These are phyloP conservation scores for Onchidella celtica DNA, from an alignment of 2,888 invertebrate species.

Conservation along the genomic window DNA sequence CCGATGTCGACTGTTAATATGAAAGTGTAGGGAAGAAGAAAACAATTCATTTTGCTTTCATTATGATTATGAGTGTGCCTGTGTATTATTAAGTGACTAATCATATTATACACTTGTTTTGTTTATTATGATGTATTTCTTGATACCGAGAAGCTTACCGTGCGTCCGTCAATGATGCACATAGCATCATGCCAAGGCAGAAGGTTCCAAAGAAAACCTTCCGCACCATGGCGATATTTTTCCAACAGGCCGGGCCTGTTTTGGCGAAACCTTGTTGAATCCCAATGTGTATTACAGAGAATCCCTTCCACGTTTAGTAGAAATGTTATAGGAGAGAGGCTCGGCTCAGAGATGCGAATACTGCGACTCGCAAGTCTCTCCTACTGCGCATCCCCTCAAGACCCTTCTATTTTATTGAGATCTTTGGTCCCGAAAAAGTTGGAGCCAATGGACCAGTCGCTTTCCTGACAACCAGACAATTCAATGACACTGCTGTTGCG, in stretches of 20 bases:
- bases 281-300: neutral
- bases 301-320: neutral
- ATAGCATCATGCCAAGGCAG: constrained; percentile 31
- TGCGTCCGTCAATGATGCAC: constrained; percentile 14
- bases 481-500: neutral
- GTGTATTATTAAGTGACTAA: too few relatives aligned
- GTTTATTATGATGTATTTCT: too few relatives aligned
- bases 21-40: too few relatives aligned
- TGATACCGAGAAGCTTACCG: constrained; percentile 27
- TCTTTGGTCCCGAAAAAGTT: neutral
- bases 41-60: too few relatives aligned
- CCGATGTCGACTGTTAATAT: too few relatives aligned
- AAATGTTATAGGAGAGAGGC: neutral
- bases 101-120: too few relatives aligned
- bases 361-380: constrained; percentile 2
- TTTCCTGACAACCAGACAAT: neutral
- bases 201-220: constrained; percentile 11
- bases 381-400: neutral
- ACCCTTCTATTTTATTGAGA: neutral
- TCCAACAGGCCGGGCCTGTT: neutral
- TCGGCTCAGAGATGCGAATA: neutral
- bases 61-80: too few relatives aligned
- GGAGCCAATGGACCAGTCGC: neutral
- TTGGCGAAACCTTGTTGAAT: neutral
- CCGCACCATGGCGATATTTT: constrained; percentile 23